A percentile compares a stretch with the other conserved stretches of the same genome.
Conservation (phyloP, 2,888 invertebrate genomes). For the Syrista parreyssii region DNA sequence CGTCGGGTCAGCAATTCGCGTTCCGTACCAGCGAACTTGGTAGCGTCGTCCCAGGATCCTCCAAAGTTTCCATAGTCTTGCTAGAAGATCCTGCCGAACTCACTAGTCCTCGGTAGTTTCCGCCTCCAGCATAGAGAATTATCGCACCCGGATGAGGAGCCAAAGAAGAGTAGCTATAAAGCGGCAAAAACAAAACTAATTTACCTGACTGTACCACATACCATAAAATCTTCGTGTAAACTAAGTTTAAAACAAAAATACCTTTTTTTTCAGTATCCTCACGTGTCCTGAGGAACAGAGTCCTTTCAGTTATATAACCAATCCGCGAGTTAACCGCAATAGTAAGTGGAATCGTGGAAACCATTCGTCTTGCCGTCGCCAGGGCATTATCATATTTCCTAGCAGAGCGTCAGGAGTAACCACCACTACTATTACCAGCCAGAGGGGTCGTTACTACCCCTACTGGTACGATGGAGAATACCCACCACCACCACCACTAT, state of each 20-base stretch:
- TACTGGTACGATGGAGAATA: slow-evolving; percentile 10
- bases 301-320: slow-evolving; percentile 37
- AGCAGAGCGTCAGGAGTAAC: slow-evolving; percentile 34
- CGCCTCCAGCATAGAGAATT: background rate
- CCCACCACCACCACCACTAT: slow-evolving; percentile 10
- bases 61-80: background rate
- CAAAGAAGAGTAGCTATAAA: background rate
- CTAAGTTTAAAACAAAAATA: background rate
- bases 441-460: slow-evolving; percentile 17
- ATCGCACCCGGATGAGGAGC: background rate
- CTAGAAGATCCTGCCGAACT: background rate
- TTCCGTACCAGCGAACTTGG: slow-evolving; percentile 37
- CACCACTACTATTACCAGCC: slow-evolving; percentile 28
- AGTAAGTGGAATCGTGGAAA: slow-evolving; percentile 41
- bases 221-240: background rate
- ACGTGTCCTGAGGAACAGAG: background rate
- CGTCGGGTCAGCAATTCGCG: slow-evolving; percentile 54
- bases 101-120: background rate
- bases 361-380: slow-evolving; percentile 55
- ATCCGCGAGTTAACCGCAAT: slow-evolving; percentile 52
- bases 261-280: background rate
- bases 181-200: background rate
- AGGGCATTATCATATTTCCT: slow-evolving; percentile 56
- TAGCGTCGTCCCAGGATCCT: background rate
- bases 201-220: background rate